These are phyloP conservation scores for Piscicola geometra DNA, from an alignment of 2,888 invertebrate species.

Conservation along the genomic window DNA sequence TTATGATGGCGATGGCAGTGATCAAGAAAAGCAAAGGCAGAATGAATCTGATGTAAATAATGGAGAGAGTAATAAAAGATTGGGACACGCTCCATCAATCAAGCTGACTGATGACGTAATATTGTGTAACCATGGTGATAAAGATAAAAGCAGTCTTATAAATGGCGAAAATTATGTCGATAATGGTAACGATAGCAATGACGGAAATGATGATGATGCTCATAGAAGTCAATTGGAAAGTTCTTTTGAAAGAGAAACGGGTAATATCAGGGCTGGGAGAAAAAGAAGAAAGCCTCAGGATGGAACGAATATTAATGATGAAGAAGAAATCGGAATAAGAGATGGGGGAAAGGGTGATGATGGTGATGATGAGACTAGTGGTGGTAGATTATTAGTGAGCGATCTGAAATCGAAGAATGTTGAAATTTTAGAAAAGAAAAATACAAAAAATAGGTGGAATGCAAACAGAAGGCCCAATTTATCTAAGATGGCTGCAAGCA, in stretches of 20 bases:
- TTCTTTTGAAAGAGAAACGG: background rate
- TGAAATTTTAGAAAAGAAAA: background rate
- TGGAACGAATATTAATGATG: background rate
- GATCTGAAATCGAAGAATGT: background rate
- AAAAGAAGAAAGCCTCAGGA: background rate
- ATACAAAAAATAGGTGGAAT: background rate
- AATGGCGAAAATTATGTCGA: background rate
- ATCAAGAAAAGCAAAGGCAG: background rate
- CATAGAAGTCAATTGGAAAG: background rate
- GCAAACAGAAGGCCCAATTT: background rate
- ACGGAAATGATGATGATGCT: background rate
- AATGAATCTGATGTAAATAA: background rate
- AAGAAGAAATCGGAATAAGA: background rate
- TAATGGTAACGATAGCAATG: background rate
- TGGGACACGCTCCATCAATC: constrained; percentile 6
- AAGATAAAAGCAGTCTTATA: background rate
- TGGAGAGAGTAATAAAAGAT: background rate
- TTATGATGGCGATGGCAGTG: background rate
- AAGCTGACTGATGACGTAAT: background rate
- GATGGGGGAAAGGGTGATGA: background rate
- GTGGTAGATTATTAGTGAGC: background rate
- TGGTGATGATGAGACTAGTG: background rate
- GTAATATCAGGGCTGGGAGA: no score
- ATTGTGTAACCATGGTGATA: constrained; percentile 8
- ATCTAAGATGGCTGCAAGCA: background rate